Evolutionary conservation across 1,140 invertebrate species (phyloP).

Genomic region (Gonatopus flavifemur): DNA sequence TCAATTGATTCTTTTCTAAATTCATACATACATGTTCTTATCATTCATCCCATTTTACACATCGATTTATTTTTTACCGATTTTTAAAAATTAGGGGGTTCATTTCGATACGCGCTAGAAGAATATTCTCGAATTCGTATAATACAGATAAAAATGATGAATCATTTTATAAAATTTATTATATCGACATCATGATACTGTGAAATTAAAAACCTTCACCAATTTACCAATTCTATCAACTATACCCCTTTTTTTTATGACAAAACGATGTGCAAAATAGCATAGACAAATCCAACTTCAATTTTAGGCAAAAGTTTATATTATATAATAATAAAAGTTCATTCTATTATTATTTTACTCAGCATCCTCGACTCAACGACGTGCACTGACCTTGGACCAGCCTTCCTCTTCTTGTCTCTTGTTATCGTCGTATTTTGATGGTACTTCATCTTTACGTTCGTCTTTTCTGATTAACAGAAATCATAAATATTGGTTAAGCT

Average conservation of each 20-base stretch:
- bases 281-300: conserved; percentile 14
- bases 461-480: conserved; percentile 23
- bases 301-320: conserved; percentile 22
- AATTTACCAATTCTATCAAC: no score
- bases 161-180: no score
- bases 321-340: conserved; percentile 19
- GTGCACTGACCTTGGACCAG: conserved; percentile 45
- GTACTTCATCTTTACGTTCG: conserved; percentile 33
- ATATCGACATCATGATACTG: no score
- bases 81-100: no score
- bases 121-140: no score
- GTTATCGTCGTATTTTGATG: conserved; percentile 33
- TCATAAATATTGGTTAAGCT: no score
- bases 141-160: no score
- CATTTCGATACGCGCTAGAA: no score
- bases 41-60: conserved; percentile 13
- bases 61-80: conserved; percentile 10
- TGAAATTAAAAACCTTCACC: no score
- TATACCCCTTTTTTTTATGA: conserved; percentile 6
- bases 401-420: conserved; percentile 41
- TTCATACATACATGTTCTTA: conserved; percentile 9
- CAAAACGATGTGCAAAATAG: conserved; percentile 21
- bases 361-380: conserved; percentile 24
- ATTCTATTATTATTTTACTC: conserved; percentile 9
- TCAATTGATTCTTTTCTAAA: conserved; percentile 9